Conservation (phyloP, 1,140 invertebrate genomes). For the Solen grandis region DNA sequence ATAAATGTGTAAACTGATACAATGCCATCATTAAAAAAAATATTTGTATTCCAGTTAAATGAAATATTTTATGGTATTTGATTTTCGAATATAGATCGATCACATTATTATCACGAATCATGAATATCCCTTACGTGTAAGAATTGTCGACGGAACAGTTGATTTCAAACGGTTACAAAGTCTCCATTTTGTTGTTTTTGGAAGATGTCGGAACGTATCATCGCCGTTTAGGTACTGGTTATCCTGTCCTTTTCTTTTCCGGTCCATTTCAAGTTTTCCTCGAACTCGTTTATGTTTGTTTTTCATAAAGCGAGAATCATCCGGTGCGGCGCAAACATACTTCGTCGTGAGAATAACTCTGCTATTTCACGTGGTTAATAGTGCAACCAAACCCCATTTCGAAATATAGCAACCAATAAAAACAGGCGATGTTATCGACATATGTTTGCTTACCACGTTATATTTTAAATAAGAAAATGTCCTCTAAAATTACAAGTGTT, state of each 20-base stretch:
- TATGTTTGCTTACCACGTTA: background rate
- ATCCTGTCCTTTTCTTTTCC: background rate
- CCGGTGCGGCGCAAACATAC: no score
- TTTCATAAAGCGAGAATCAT: no score
- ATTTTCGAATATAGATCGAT: background rate
- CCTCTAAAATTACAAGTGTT: background rate
- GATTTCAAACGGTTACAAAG: background rate
- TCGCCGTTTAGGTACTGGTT: background rate
- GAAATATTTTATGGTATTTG: background rate
- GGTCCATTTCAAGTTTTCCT: no score
- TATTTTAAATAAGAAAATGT: background rate
- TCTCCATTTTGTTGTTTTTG: background rate
- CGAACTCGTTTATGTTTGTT: no score
- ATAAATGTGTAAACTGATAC: no score
- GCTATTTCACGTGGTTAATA: background rate
- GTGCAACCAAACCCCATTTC: background rate
- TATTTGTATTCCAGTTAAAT: background rate
- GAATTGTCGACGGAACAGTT: no score
- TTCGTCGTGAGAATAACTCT: no score
- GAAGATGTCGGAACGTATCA: background rate
- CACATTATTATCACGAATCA: background rate
- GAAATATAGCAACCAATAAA: background rate
- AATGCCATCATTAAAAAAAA: background rate
- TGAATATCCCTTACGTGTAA: background rate
- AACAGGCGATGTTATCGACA: background rate